Percentiles rank a stretch among this genome's conserved stretches.
Conservation (phyloP, 2,888 invertebrate genomes). For the Agapostemon virescens region DNA sequence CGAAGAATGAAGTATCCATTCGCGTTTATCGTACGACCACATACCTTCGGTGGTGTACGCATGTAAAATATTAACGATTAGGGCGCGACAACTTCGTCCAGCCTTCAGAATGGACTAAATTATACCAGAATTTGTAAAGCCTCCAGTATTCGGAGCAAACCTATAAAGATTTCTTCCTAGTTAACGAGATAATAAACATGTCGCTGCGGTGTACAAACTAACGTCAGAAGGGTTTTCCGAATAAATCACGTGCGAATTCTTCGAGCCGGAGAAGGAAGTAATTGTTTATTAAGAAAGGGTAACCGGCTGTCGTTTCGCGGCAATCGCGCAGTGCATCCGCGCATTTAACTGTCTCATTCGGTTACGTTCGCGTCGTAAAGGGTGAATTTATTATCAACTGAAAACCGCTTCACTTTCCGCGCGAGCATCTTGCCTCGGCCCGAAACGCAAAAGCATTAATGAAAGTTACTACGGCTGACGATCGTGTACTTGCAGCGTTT, state of each 20-base stretch:
- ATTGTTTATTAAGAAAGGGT: neutral
- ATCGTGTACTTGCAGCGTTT: constrained; percentile 20
- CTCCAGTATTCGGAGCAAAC: neutral
- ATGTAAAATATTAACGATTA: neutral
- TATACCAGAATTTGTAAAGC: neutral
- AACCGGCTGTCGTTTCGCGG: neutral
- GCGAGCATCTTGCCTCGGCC: constrained; percentile 16
- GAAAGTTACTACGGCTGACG: constrained; percentile 30
- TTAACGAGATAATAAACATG: neutral
- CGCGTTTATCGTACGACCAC: neutral
- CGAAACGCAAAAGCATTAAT: constrained; percentile 29
- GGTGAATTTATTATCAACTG: constrained; percentile 8
- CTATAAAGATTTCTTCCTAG: neutral
- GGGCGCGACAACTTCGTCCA: neutral
- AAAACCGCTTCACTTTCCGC: constrained; percentile 22
- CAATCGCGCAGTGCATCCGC: neutral
- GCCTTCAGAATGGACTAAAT: neutral
- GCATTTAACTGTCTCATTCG: neutral
- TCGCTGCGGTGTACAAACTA: neutral
- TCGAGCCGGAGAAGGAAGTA: neutral
- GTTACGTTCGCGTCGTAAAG: neutral
- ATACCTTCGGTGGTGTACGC: neutral
- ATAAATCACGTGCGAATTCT: neutral
- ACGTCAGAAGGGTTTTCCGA: neutral
- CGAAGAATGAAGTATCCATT: neutral